Conservation (phyloP, 2,888 invertebrate species). For the Agapetus fuscipes region DNA sequence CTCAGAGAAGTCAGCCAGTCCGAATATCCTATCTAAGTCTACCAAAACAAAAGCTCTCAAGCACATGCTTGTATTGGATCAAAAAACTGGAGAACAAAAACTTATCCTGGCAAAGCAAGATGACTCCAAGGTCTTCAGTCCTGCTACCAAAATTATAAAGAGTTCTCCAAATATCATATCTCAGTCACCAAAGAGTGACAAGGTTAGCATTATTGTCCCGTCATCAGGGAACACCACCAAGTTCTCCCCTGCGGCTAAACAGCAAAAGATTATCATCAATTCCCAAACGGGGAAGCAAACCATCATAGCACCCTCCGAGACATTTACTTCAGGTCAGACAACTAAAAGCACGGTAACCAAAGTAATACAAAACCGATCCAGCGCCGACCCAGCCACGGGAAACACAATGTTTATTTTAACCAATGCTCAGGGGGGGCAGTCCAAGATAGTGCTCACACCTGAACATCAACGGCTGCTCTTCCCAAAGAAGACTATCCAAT, state of each 20-base stretch:
- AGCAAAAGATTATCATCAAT: constrained; percentile 42
- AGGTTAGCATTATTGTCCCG: constrained; percentile 40
- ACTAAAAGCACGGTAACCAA: constrained; percentile 29
- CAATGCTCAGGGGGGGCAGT: constrained; percentile 51
- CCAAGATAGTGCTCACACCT: constrained; percentile 49
- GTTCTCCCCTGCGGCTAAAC: constrained; percentile 28
- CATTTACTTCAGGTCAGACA: constrained; percentile 30
- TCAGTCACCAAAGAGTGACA: constrained; percentile 30
- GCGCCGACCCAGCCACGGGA: constrained; percentile 27
- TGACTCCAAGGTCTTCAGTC: background rate
- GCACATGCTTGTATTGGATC: constrained; percentile 39
- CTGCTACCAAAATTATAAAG: constrained; percentile 3
- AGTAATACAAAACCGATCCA: constrained; percentile 18
- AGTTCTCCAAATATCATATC: constrained; percentile 5
- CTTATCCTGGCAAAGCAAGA: constrained; percentile 30
- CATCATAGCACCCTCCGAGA: constrained; percentile 25
- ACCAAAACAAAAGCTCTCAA: constrained; percentile 37
- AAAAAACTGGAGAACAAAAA: constrained; percentile 38
- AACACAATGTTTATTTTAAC: constrained; percentile 56
- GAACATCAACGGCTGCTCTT: constrained; percentile 51
- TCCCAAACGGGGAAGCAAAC: constrained; percentile 42
- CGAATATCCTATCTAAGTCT: constrained; percentile 43
- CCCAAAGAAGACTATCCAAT: constrained; percentile 32
- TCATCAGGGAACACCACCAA: constrained; percentile 23
- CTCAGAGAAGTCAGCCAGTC: constrained; percentile 36